Evolutionary conservation across 2,797 vertebrate species (phyloP), one percentile per base, ranked within the genome.

Genomic region (Helicolenus hilgendorfi): DNA sequence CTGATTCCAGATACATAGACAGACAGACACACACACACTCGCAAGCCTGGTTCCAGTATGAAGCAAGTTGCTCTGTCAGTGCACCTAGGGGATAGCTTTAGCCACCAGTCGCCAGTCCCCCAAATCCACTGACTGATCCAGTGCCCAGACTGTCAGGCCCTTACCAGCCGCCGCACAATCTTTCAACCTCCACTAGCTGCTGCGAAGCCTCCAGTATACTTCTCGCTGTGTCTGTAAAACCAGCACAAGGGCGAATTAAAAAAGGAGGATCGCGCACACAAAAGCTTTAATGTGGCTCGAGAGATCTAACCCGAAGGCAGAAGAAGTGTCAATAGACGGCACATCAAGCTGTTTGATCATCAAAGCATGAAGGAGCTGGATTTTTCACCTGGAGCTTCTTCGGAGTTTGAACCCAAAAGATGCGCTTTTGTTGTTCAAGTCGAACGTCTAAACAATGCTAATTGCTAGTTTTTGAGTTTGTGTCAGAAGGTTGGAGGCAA

Each of bases 101-200:
- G 90, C 94, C 92, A 94, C 91, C 88, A 93, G 90, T 89, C 87
- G 72, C 91, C 92, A 89, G 91, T 85, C 81, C 78, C 87, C 87
- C 91, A 94, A 96, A 96, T 96, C 94, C 92, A 94, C 93, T 90
- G 95, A 96, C 94, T 97, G 97, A 97, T 97, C 96, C 95, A 90
- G 93, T 97, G 97, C 97, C 97, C 96, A 95, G 95, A 92, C 92
- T 87, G 90, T 94, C 87, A 60, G 92, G 83, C 87, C 90, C 87
- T 90, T 92, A 83, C 87, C 90, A 81, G 87, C 88, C 81, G 9
- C 81, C 7, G 27, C 70, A 70, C 93, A 92, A 93, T 94, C 86
- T 93, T 92, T 93, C 92, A 94, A 73, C 90, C 89, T 87, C 86
- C 87, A 82, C 86, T 92, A 53, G 89, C 86, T 79, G 82, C 85